Conservation (phyloP, 2,888 invertebrate species). For the Lypha dubia region DNA sequence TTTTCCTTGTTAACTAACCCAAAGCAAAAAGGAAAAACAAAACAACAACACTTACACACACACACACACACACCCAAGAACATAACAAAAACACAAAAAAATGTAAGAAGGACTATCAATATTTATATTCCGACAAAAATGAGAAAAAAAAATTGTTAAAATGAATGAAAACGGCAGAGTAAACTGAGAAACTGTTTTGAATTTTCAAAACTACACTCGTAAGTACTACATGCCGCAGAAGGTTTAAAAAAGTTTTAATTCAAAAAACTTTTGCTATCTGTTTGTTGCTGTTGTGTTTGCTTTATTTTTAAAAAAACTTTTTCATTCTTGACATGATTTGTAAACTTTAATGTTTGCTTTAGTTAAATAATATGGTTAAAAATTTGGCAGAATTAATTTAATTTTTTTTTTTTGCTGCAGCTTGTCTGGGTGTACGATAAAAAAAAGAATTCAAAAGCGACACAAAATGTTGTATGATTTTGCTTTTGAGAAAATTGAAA, state of each 20-base stretch:
- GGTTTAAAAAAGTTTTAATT: conserved; percentile 26
- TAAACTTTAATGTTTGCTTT: background rate
- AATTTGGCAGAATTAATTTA: background rate
- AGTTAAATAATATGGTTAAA: background rate
- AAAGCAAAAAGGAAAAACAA: background rate
- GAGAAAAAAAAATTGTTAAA: no score
- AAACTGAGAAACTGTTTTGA: conserved; percentile 22
- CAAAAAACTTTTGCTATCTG: conserved; percentile 5
- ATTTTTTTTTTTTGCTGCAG: background rate
- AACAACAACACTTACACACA: background rate
- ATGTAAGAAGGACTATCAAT: background rate
- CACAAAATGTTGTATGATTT: background rate
- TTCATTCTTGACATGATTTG: conserved; percentile 28
- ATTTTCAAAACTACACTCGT: conserved; percentile 14
- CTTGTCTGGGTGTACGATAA: background rate
- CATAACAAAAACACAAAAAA: no score
- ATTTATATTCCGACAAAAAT: conserved; percentile 6
- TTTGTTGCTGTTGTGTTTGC: background rate
- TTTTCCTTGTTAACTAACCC: conserved; percentile 14
- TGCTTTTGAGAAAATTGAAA: no score
- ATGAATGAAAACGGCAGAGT: background rate
- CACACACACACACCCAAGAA: background rate
- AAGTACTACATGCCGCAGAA: background rate
- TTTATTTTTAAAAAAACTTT: background rate
- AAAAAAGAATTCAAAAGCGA: background rate